Evolutionary conservation across 2,888 invertebrate species (phyloP).

Genomic region (Drosophila ustulata): DNA sequence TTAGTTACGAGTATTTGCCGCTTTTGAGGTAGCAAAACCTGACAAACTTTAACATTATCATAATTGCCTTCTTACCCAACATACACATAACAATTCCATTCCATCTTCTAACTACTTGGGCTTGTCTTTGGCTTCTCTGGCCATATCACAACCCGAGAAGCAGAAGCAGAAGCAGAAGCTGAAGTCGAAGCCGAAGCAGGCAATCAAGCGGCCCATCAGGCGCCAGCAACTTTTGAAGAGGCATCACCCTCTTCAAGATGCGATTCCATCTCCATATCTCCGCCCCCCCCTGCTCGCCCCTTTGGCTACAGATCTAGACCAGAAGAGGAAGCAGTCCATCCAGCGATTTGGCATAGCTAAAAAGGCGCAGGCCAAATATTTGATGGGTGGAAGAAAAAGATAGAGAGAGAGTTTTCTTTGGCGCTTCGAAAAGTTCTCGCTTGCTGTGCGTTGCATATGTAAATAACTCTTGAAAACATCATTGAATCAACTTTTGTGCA

Average conservation of each 20-base stretch:
- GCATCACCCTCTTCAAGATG: conserved; percentile 9
- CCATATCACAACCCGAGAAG: conserved; percentile 33
- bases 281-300: too few relatives aligned
- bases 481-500: conserved; percentile 67
- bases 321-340: conserved; percentile 35
- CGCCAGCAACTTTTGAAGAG: conserved; percentile 55
- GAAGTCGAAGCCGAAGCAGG: conserved; percentile 14
- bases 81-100: conserved; percentile 13
- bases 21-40: conserved; percentile 35
- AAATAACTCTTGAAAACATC: conserved; percentile 74
- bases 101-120: conserved; percentile 40
- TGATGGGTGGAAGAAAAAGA: conserved; percentile 27
- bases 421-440: conserved; percentile 25
- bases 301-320: background rate
- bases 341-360: conserved; percentile 60
- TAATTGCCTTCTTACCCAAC: conserved; percentile 56
- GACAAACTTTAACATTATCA: conserved; percentile 59
- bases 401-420: conserved; percentile 45
- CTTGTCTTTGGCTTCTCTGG: conserved; percentile 37
- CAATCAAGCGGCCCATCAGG: conserved; percentile 60
- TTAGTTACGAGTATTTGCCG: conserved; percentile 8
- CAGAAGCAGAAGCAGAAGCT: background rate
- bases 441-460: conserved; percentile 68
- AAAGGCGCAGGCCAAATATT: conserved; percentile 60
- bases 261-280: background rate